Base-by-base conservation (phyloP, 2,797 vertebrate genomes). In the Gadopsis bispinosus region DNA sequence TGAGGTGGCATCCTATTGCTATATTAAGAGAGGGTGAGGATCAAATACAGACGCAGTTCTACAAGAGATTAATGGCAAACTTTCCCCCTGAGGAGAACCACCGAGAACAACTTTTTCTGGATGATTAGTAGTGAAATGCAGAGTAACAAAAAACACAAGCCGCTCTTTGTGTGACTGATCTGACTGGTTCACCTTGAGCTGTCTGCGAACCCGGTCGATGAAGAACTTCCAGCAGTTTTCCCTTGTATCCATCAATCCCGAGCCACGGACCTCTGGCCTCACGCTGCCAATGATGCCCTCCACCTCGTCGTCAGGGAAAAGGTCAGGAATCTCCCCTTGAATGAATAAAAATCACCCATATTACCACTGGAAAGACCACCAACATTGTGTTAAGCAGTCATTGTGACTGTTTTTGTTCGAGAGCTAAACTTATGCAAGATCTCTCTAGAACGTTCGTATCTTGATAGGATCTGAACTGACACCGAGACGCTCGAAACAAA, bases 171-270 rank as follows among this genome's bases (percentile, higher is more conserved):
- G 53, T 35, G 45, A 60, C 43, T 66, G n/a, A 26, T 77, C 35
- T 66, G 55, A 64, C 54, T 69, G 35, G 1, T 79, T 91, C 93
- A 99, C 98, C 97, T 99, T 99, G 76, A 99, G 95, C 76, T 96
- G 97, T 31, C 94, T 91, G 55, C 93, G 95, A 83, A 99, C 96
- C 0, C 96, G 95, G 64, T 97, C 96, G 69, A 97, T 97, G 88
- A 99, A 99, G 93, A 99, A 98, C 86, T 95, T 97, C 98, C 98
- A 99, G 93, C 97, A 99, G 77, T 95, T 96, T 62, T 99, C 97
- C 79, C 94, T 95, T 41, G 94, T 96, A 85, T 98, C 97, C 85
- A 96, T 48, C 79, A 97, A 88, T 55, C 97, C 98, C 14, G 76
- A 94, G 80, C 83, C 85, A 56, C 94, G 96, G 76, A 98, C 97